Conservation (phyloP, 1,140 invertebrate genomes). For the Polypedilum pembai region DNA sequence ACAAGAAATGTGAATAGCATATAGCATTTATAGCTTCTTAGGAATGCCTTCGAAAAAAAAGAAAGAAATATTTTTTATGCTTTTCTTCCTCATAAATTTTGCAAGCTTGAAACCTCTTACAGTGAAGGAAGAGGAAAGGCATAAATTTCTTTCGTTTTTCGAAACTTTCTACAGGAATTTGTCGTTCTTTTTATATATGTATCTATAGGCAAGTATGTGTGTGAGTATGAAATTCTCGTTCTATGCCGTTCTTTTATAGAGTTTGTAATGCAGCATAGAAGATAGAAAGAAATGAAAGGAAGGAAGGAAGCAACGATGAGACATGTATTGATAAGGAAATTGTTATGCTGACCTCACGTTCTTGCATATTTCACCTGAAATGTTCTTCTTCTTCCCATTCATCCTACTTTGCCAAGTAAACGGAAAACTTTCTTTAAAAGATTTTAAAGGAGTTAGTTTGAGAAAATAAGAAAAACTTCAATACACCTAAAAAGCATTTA, state of each 20-base stretch:
- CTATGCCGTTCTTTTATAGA: neutral
- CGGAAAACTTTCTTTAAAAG: no score
- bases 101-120: neutral
- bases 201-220: no score
- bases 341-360: slow-evolving; percentile 16
- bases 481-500: no score
- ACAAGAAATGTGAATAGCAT: neutral
- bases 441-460: no score
- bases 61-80: neutral
- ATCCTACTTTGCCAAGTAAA: no score
- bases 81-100: slow-evolving; percentile 2
- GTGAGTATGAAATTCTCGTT: neutral
- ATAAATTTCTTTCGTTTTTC: neutral
- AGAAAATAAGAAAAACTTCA: no score
- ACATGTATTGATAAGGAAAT: neutral
- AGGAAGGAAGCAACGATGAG: neutral
- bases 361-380: slow-evolving; percentile 16
- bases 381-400: neutral
- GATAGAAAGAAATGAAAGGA: neutral
- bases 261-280: neutral
- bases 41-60: no score
- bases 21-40: no score
- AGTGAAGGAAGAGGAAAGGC: neutral
- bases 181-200: neutral
- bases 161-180: neutral